These are phyloP conservation scores for Tenthredo amoena DNA, from an alignment of 2,888 invertebrate species.

Conservation along the genomic window DNA sequence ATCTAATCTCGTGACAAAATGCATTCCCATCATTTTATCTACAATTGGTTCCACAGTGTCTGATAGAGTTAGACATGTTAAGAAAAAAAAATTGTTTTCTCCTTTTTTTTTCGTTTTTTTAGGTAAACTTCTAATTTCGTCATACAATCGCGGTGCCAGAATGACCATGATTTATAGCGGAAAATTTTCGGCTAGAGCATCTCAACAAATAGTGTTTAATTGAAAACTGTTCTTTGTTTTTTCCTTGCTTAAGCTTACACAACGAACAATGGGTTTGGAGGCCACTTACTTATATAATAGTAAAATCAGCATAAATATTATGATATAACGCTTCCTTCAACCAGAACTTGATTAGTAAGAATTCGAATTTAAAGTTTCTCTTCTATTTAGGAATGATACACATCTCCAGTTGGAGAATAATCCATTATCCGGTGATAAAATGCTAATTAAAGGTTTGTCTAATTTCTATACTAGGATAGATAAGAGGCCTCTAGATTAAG, in stretches of 20 bases:
- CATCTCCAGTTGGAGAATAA: not conserved
- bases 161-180: constrained; percentile 10
- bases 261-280: constrained; percentile 5
- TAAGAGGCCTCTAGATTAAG: constrained; percentile 35
- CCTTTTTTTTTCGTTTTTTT: not conserved
- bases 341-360: not conserved
- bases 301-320: constrained; percentile 33
- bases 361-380: constrained; percentile 11
- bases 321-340: not conserved
- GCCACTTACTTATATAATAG: constrained; percentile 5
- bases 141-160: not conserved
- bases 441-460: not conserved
- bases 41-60: constrained; percentile 41
- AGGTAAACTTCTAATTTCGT: not conserved
- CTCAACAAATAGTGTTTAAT: not conserved
- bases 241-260: constrained; percentile 4
- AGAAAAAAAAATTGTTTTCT: not conserved
- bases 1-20: constrained; percentile 35
- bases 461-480: constrained; percentile 22
- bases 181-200: not conserved
- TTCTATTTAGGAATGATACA: not conserved
- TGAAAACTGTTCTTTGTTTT: not conserved
- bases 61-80: constrained; percentile 17
- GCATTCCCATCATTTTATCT: constrained; percentile 10
- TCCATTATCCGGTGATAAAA: constrained; percentile 36